Conservation (phyloP, 2,113 vertebrate species). For the Lates calcarifer region DNA sequence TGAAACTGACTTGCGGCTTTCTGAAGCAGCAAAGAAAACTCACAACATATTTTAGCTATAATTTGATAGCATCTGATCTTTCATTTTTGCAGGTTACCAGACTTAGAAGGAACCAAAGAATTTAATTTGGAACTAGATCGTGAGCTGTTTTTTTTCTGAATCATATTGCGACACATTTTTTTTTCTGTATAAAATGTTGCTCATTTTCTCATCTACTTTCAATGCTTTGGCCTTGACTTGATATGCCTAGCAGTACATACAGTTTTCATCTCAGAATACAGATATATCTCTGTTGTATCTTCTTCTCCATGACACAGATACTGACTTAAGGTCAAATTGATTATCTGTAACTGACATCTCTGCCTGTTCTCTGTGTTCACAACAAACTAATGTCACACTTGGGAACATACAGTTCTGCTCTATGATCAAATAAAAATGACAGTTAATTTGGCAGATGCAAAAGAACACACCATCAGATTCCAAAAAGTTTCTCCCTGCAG, state of each 20-base stretch:
- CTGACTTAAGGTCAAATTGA: slow-evolving; percentile 18
- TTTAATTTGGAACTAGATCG: not conserved
- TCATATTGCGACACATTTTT: not conserved
- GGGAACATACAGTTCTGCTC: not conserved
- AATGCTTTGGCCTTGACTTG: not conserved
- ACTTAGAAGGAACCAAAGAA: not conserved
- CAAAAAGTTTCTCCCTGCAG: not conserved
- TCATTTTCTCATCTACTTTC: not conserved
- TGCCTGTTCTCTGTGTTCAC: slow-evolving; percentile 36
- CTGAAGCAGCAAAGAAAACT: not conserved
- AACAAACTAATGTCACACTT: slow-evolving; percentile 32
- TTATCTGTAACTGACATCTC: slow-evolving; percentile 36
- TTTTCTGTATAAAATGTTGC: not conserved
- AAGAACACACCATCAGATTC: not conserved
- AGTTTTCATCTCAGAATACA: not conserved
- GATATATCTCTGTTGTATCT: not conserved
- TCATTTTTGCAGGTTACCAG: not conserved
- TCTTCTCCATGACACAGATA: not conserved
- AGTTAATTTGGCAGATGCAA: not conserved
- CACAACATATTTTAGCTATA: not conserved
- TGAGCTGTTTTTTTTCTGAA: not conserved
- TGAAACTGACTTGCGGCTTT: not conserved
- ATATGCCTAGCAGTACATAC: not conserved
- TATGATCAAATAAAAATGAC: not conserved
- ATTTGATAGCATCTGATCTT: not conserved